These are phyloP conservation scores for Chrysogorgia sp. DNA, from an alignment of 92 coral and sea anemone genomes.

Conservation along the genomic window DNA sequence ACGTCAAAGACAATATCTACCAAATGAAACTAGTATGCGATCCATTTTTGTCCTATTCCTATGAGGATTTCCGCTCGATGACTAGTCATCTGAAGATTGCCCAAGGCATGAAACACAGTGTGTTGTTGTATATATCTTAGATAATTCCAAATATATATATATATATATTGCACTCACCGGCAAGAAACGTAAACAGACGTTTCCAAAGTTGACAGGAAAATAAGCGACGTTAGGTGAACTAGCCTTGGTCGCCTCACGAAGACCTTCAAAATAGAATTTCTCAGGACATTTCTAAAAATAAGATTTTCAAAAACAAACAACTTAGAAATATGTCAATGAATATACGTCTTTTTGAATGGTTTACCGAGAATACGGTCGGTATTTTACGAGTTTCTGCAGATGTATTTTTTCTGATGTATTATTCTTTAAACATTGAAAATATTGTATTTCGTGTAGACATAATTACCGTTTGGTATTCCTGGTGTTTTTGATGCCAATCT, in stretches of 20 bases:
- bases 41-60: too few species aligned
- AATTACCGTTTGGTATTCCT: constrained; percentile 89
- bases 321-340: background rate
- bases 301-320: background rate
- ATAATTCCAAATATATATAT: too few species aligned
- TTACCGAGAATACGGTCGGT: too few species aligned
- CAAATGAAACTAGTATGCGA: too few species aligned
- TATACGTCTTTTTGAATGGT: background rate
- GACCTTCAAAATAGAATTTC: constrained; percentile 94
- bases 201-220: constrained; percentile 92
- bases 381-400: too few species aligned
- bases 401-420: too few species aligned
- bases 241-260: constrained; percentile 81
- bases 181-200: constrained; percentile 89
- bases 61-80: too few species aligned
- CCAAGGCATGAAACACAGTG: too few species aligned
- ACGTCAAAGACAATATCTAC: too few species aligned
- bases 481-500: constrained; percentile 98
- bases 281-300: constrained; percentile 81
- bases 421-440: background rate
- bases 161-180: too few species aligned
- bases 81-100: too few species aligned
- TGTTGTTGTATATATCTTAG: too few species aligned
- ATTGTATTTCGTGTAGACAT: background rate
- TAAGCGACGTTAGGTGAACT: constrained; percentile 84